Evolutionary conservation across 2,888 invertebrate genomes (phyloP).

Genomic region (Deilephila elpenor): DNA sequence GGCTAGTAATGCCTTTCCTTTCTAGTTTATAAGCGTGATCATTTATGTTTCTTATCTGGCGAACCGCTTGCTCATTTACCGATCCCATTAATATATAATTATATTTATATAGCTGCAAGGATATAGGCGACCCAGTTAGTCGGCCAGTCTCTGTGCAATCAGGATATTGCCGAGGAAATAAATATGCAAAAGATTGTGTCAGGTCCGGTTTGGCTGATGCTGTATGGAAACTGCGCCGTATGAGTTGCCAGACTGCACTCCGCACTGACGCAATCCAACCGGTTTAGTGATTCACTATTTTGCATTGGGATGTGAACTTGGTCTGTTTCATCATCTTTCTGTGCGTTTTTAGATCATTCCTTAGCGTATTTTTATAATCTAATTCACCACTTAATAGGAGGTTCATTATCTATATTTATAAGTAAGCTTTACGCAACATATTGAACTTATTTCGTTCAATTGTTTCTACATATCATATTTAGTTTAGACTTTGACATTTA

Average conservation of each 20-base stretch:
- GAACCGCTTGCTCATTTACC: no score
- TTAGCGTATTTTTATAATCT: no score
- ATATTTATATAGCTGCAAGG: neutral
- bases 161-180: constrained; percentile 7
- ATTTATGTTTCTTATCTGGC: no score
- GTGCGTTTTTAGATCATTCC: no score
- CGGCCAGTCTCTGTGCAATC: constrained; percentile 3
- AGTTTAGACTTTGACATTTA: no score
- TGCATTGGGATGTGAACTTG: neutral
- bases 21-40: no score
- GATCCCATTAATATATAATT: neutral
- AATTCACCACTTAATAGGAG: no score
- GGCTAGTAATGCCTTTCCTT: no score
- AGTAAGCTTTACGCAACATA: no score
- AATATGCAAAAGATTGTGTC: constrained; percentile 4
- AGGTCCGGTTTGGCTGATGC: constrained; percentile 6
- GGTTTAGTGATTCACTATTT: constrained; percentile 2
- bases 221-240: neutral
- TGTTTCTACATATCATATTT: no score
- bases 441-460: no score
- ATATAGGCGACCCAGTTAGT: constrained; percentile 4
- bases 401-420: no score
- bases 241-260: neutral
- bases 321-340: neutral
- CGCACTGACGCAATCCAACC: neutral